Evolutionary conservation across 2,888 invertebrate genomes (phyloP).

Genomic region (Harpalus rufipes): DNA sequence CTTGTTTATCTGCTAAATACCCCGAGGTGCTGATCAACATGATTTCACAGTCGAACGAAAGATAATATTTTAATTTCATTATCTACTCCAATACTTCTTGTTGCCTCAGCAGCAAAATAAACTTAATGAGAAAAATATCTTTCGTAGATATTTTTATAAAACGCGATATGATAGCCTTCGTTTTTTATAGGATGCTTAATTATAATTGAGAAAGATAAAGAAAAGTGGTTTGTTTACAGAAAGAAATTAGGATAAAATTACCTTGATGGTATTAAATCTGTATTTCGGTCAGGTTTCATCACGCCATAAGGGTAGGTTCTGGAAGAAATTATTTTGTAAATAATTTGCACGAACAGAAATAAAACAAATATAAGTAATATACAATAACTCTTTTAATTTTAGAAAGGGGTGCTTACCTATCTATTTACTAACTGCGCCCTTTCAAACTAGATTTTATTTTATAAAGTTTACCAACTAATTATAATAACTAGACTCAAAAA

Average conservation of each 20-base stretch:
- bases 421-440: no score
- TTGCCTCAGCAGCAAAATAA: conserved; percentile 8
- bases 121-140: conserved; percentile 9
- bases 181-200: neutral
- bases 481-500: no score
- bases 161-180: neutral
- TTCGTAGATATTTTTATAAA: conserved; percentile 17
- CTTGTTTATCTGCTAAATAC: conserved; percentile 11
- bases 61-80: conserved; percentile 43
- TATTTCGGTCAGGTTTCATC: conserved; percentile 42
- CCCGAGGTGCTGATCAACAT: neutral
- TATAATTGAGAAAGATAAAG: neutral
- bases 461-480: no score
- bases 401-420: no score
- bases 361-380: neutral
- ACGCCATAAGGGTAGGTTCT: conserved; percentile 58
- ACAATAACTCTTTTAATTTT: neutral
- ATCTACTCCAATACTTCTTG: conserved; percentile 26
- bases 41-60: conserved; percentile 13
- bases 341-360: neutral
- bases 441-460: no score
- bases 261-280: conserved; percentile 48
- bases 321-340: conserved; percentile 55
- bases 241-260: conserved; percentile 30
- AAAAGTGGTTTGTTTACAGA: neutral